Percentiles rank a stretch among this genome's conserved stretches.
Conservation (phyloP, 2,113 vertebrate genomes). For the Puma concolor region DNA sequence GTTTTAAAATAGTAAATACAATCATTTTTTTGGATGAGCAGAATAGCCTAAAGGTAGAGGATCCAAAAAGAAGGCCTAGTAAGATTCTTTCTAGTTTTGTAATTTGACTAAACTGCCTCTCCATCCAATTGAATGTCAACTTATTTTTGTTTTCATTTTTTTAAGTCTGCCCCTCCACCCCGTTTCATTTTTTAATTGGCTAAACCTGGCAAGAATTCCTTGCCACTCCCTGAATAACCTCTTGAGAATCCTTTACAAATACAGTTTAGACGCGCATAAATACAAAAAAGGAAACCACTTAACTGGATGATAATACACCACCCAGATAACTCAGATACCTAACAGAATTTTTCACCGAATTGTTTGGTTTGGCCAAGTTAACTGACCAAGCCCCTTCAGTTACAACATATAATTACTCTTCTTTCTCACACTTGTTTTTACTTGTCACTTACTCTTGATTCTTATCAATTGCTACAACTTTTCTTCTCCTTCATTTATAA, state of each 20-base stretch:
- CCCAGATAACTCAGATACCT: constrained; percentile 45
- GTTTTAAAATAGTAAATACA: constrained; percentile 46
- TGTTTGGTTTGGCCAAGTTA: constrained; percentile 40
- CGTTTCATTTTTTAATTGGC: background rate
- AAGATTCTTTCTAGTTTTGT: constrained; percentile 21
- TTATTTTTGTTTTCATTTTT: constrained; percentile 9
- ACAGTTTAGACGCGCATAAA: background rate
- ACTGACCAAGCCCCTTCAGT: background rate
- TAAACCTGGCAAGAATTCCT: constrained; percentile 37
- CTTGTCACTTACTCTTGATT: background rate
- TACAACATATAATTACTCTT: background rate
- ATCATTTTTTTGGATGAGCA: background rate
- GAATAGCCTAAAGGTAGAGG: background rate
- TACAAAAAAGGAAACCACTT: constrained; percentile 38
- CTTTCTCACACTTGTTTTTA: constrained; percentile 26
- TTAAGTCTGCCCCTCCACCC: background rate
- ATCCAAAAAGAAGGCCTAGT: background rate
- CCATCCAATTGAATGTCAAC: background rate
- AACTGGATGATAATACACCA: constrained; percentile 26
- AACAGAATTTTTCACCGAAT: constrained; percentile 2
- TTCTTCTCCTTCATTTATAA: background rate
- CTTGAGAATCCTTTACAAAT: constrained; percentile 24
- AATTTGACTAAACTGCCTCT: constrained; percentile 40
- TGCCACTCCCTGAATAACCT: background rate
- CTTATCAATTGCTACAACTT: background rate